Base-by-base conservation (phyloP, 2,797 vertebrate genomes). In the Leptoclinus maculatus region DNA sequence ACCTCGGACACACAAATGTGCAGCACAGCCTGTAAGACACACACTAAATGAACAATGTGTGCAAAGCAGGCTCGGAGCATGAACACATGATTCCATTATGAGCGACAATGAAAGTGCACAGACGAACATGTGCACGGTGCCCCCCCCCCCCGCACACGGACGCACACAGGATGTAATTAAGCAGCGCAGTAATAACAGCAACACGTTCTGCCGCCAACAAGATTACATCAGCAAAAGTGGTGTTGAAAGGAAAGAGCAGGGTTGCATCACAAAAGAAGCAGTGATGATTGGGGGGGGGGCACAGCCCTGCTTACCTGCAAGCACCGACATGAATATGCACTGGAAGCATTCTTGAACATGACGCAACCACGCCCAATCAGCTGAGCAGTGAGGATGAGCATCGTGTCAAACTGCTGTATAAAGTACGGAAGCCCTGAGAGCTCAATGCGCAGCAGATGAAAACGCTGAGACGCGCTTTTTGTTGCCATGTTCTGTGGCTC, bases 101-200 rank as follows among this genome's bases (percentile, higher is more conserved):
- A 77, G 39, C 49, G 73, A 77, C 71, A 74, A 74, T 49, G 41
- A 66, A 65, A 78, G 66, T 71, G 77, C 60, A 67, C 69, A 82
- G 36, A 68, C 14, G 13, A 69, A 74, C 75, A 66, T 78, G 78
- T 25, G 62, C 71, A 58, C 62, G 71, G 66, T 68, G 78, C 17
- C 21, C 49, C n/a, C 51, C 36, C 32, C 32, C 32, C 76, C 66
- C 41, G 4, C 67, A 74, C 69, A 82, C 57, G 74, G 71, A 83
- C 89, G 83, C 78, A 64, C 63, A 80, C 83, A 83, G 85, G 90
- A 90, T 84, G 82, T 89, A 91, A 94, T 94, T 92, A 93, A 83
- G 85, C 80, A 43, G 74, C 70, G 71, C 65, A 63, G 68, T 78
- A 88, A 72, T 78, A 86, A 77, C 74, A 77, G 78, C 79, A 73